Base-by-base conservation (phyloP, 2,888 invertebrate genomes). In the Arenicola marina region DNA sequence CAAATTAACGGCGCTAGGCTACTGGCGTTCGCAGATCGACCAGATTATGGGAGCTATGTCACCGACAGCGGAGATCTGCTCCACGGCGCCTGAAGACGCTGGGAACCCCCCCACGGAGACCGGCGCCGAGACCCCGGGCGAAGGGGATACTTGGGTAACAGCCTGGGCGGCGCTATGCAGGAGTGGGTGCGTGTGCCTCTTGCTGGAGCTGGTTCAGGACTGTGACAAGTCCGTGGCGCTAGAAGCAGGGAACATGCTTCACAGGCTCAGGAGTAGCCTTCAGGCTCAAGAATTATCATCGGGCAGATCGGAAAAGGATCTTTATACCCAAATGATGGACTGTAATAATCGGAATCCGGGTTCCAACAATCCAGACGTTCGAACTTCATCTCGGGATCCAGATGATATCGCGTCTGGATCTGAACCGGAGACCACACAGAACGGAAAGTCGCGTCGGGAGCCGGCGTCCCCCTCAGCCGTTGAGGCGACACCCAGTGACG, bases 1-100 rank as follows among this genome's bases (percentile, higher is more conserved):
- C 29, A 75, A 78, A 55, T 60, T 72, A 4, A 56, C 56, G 26
- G 70, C 64, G 18, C 56, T 77, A 3, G 59, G 67, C 3, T 74
- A 74, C 66, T 71, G 75, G 68, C 11, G 18, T 11, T 11, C 38
- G 11, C 18, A 38, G 11, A 15, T 38, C 11, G 38, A 38, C 11
- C 11, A 18, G 11, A 38, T 38, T 38, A 11, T 15, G 11, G n/a
- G n/a, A n/a, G n/a, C n/a, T n/a, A n/a, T n/a, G n/a, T 38, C 38
- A 38, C 38, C 38, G 11, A 18, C 11, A 15, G 38, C 11, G 11
- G 11, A 38, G 18, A 15, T 38, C 11, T 18, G 11, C 11, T 11
- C 11, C 11, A 15, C 11, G 11, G 38, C 38, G 11, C 38, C 11
- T 11, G 38, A 38, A 15, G 18, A 15, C 38, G 11, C 38, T 15